These are phyloP conservation scores for Pachycephus smyrnensis DNA, from an alignment of 2,888 invertebrate species.

Conservation along the genomic window DNA sequence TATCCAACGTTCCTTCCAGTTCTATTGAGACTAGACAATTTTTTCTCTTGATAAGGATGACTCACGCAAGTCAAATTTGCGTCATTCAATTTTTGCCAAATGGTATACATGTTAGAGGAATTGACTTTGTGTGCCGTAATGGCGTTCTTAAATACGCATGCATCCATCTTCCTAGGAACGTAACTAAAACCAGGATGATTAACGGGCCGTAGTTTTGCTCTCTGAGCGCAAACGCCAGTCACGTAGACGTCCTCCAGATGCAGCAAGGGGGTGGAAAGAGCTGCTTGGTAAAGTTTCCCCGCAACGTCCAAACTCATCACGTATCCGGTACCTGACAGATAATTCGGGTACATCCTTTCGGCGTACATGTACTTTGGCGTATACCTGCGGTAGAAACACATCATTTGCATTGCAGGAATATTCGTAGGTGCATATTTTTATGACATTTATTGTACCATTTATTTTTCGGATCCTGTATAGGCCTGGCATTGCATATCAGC, in stretches of 20 bases:
- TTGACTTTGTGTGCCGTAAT: constrained; percentile 72
- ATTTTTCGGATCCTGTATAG: constrained; percentile 78
- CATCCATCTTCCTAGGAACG: constrained; percentile 66
- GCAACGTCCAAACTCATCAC: constrained; percentile 79
- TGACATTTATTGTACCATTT: constrained; percentile 74
- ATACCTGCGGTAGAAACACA: constrained; percentile 70
- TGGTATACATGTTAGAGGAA: constrained; percentile 66
- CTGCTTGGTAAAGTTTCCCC: constrained; percentile 74
- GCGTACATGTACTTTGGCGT: constrained; percentile 84
- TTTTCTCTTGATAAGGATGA: constrained; percentile 31
- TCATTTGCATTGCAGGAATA: not conserved
- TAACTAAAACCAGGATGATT: constrained; percentile 78
- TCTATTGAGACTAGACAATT: constrained; percentile 36
- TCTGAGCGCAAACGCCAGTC: constrained; percentile 79
- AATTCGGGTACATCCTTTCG: constrained; percentile 80
- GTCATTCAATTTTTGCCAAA: constrained; percentile 58
- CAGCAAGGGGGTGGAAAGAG: constrained; percentile 77
- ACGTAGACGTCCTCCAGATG: constrained; percentile 85
- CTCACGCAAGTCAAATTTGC: constrained; percentile 43
- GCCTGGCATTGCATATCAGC: constrained; percentile 82
- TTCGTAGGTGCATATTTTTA: not conserved
- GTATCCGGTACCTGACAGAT: constrained; percentile 86
- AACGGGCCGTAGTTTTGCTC: constrained; percentile 71
- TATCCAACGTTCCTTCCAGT: constrained; percentile 49
- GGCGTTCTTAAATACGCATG: constrained; percentile 69